Base-by-base conservation (phyloP, 2,888 invertebrate species). In the Frankliniella fusca region DNA sequence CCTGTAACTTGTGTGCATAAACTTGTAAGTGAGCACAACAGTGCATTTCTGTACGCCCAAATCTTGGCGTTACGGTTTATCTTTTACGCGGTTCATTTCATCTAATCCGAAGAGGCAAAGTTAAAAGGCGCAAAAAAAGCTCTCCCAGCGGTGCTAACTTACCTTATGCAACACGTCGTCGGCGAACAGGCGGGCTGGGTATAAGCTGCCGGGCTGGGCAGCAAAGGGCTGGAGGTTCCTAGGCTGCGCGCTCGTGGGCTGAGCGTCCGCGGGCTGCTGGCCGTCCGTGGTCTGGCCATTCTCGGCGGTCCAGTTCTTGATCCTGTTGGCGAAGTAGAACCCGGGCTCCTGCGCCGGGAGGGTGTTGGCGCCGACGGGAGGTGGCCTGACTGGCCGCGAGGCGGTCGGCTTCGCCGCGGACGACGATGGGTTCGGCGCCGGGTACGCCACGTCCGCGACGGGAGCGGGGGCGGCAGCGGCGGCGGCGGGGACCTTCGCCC, bases 121-220 rank as follows among this genome's bases (percentile, higher is more conserved):
- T 54, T 54, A 11, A 7, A 54, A 15, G 20, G 15, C 54, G 0
- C 54, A 20, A 15, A 5, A 15, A 54, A 15, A 5, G 15, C 70
- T 3, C n/a, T 70, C 70, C 70, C 23, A 20, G n/a, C n/a, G 70
- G 7, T n/a, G 70, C 70, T 27, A 12, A 23, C 90, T 91, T 0
- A 93, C 93, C 85, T 93, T 92, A 85, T 93, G 93, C 70, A 93
- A 85, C 23, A 93, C 90, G 20, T 92, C 89, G 84, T 92, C 91
- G 1, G 92, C 92, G 84, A 90, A 90, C 61, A 93, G 87, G 48
- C 91, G 87, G 18, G 83, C 85, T 0, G 86, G 86, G 48, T 86
- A 84, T 3, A 84, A 83, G 38, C n/a, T 83, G 84, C 50, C 9
- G 38, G 23, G 80, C 20, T 1, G 50, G 38, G 61, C 20, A 49